Evolutionary conservation across 1,140 invertebrate genomes (phyloP).

Genomic region (Hypsibius dujardini): DNA sequence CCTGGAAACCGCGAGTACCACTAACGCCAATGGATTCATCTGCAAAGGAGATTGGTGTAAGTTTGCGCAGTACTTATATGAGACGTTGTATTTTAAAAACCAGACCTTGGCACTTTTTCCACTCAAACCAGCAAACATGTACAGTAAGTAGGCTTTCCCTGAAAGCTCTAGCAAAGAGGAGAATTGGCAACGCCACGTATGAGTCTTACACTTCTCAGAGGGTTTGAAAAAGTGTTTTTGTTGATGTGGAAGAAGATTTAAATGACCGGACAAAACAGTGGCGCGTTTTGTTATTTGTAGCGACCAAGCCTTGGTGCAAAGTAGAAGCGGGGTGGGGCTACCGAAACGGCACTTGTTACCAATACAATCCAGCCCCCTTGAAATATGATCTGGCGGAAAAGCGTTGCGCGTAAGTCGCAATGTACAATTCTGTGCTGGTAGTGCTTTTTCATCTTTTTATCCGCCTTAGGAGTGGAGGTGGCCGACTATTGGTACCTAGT

Average conservation of each 20-base stretch:
- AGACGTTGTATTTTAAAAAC: not conserved
- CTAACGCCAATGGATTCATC: not conserved
- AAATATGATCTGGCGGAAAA: not conserved
- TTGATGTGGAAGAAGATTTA: not conserved
- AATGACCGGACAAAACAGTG: not conserved
- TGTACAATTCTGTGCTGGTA: not conserved
- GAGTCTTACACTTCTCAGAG: not conserved
- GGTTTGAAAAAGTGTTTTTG: not conserved
- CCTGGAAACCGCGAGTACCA: not conserved
- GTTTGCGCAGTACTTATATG: not conserved
- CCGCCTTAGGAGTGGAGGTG: not conserved
- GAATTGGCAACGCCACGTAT: no score
- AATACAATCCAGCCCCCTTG: not conserved
- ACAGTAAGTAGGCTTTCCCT: no score
- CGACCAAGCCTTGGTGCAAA: not conserved
- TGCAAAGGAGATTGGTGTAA: conserved; percentile 1
- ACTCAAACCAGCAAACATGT: no score
- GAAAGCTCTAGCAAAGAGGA: no score
- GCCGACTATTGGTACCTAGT: not conserved
- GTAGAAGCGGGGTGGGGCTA: not conserved
- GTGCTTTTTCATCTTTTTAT: not conserved
- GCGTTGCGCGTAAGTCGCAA: not conserved
- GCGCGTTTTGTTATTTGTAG: not conserved
- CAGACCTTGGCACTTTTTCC: no score
- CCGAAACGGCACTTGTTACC: not conserved